Evolutionary conservation across 1,140 invertebrate species (phyloP), one percentile per base, ranked within the genome.

Genomic region (Euura lappo): DNA sequence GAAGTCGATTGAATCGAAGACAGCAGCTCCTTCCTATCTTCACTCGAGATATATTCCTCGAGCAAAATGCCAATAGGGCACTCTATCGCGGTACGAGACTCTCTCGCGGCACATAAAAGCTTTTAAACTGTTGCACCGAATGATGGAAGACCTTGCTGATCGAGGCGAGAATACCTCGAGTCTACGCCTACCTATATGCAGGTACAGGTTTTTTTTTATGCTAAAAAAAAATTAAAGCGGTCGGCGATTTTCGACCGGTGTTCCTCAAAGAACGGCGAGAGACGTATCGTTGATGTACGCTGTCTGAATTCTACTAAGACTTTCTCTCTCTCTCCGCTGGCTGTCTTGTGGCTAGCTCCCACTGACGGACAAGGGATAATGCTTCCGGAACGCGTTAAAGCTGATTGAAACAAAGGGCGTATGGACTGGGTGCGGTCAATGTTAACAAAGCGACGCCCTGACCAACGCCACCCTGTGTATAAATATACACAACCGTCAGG

Each of bases 361-460:
- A 45, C 45, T 47, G 69, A 70, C 45, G 44, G 69, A 70, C 69
- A 47, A 47, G 6, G 69, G 69, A 70, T 70, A 70, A 47, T 47
- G 69, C 45, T 70, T 70, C 69, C 45, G 69, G 69, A 47, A 70
- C n/a, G 70, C 46, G 74, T 68, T 76, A 72, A 74, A 78, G 76
- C 65, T 74, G 74, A 79, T 77, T 75, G 78, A 76, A 79, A 79
- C 71, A 69, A 74, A 70, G 69, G 69, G 28, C 42, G 42, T 70
- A 42, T 13, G 42, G 42, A 51, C n/a, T 72, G 75, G 79, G 79
- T 72, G 79, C 75, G 79, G 79, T 78, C 75, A 73, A 47, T 67
- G 79, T 73, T 71, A 78, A 79, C 79, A 79, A 78, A 79, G 71
- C 73, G 72, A 78, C 78, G 76, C 75, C 74, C 74, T 71, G 65